These are phyloP conservation scores for Daphoenositta chrysoptera DNA, from an alignment of 2,113 vertebrate species.

Conservation along the genomic window DNA sequence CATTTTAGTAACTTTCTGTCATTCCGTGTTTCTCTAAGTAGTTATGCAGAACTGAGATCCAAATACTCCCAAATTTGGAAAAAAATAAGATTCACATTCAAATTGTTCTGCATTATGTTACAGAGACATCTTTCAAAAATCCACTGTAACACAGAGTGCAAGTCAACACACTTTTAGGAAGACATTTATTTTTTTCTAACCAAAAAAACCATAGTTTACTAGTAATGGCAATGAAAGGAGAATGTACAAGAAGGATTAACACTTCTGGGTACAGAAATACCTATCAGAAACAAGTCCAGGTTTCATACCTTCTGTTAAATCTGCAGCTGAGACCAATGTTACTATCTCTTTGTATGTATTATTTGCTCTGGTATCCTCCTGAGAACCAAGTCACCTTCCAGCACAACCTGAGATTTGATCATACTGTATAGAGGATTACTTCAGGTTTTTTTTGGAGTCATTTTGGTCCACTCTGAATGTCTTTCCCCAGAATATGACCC, in stretches of 20 bases:
- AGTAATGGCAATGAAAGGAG: background rate
- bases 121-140: background rate
- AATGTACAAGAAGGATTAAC: background rate
- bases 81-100: background rate
- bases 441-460: background rate
- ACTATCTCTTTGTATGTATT: background rate
- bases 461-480: background rate
- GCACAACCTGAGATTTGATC: background rate
- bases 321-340: background rate
- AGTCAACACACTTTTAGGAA: background rate
- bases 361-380: background rate
- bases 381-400: background rate
- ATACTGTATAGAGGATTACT: background rate
- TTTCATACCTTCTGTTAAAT: background rate
- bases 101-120: background rate
- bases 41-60: background rate
- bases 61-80: background rate
- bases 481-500: background rate
- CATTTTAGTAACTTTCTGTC: slow-evolving; percentile 11
- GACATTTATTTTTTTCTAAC: background rate
- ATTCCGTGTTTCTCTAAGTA: background rate
- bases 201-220: background rate
- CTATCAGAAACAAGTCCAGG: background rate
- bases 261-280: background rate
- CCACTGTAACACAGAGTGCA: background rate